Base-by-base conservation (phyloP, 2,888 invertebrate species). In the Drosophila melanocephala region DNA sequence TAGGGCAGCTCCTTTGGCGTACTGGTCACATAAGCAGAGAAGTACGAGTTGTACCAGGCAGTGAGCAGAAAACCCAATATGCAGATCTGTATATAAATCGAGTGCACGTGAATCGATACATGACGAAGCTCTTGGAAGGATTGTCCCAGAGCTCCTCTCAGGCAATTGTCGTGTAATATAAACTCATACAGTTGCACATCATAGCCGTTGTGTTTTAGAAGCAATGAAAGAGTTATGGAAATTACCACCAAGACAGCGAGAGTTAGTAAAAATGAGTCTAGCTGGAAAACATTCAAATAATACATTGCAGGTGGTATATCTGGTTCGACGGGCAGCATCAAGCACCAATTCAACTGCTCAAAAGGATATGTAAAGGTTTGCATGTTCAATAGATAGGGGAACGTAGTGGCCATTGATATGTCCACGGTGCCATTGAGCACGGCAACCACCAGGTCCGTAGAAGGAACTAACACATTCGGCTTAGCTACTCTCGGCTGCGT, bases 1-100 rank as follows among this genome's bases (percentile, higher is more conserved):
- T 84, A 78, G 0, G 85, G 79, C 4, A 74, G 5, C 37, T 80
- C 72, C 50, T 91, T 92, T 0, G 92, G 92, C 0, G 88, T 77
- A n/a, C 81, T 91, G 1, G 91, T 93, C 12, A 92, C 83, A 63
- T 87, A 92, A 0, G 92, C 85, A 7, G 92, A 90, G 59, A 92
- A 91, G 65, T 91, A 91, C 0, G 92, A 88, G 51, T 92, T 93
- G 37, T 91, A 93, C 65, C 91, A 88, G 6, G 90, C 90, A 7
- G 92, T 92, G 5, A 93, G 75, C 5, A 92, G 70, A 19, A 93
- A 83, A 1, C 93, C 93, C 44, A 92, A 32, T 0, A 90, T 37
- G 58, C 91, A 92, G 10, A 93, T 92, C 62, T 91, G 73, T 5
- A 92, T 47, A 44, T 92, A 93, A 14, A 89, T 90, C 37, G 79